Evolutionary conservation across 2,113 vertebrate genomes (phyloP).

Genomic region (Psettodes erumei): DNA sequence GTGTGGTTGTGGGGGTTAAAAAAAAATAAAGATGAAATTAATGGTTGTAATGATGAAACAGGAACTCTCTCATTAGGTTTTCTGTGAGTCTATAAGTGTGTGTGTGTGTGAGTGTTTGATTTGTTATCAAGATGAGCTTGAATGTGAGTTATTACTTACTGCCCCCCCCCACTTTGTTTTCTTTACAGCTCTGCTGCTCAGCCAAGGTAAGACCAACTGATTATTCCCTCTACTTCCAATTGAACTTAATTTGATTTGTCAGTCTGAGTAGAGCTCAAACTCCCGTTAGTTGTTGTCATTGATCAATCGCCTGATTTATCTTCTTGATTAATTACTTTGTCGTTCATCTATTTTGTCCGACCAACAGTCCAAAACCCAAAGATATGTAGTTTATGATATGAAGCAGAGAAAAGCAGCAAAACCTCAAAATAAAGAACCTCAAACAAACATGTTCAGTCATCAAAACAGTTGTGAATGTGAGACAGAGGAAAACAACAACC

Average conservation of each 20-base stretch:
- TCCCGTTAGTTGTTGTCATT: not conserved
- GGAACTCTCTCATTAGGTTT: not conserved
- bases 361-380: too few relatives aligned
- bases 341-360: not conserved
- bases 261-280: not conserved
- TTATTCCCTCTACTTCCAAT: not conserved
- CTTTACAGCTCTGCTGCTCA: constrained; percentile 85
- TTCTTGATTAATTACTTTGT: not conserved
- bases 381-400: not conserved
- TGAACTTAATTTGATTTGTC: not conserved
- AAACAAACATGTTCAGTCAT: too few relatives aligned
- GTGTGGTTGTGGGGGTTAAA: not conserved
- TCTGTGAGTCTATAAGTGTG: not conserved
- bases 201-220: constrained; percentile 87
- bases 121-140: not conserved
- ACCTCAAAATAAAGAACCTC: not conserved
- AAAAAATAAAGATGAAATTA: not conserved
- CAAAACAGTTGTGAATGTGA: too few relatives aligned
- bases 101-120: not conserved
- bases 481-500: too few relatives aligned
- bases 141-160: constrained; percentile 5
- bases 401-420: not conserved
- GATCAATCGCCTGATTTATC: not conserved
- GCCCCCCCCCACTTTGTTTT: constrained; percentile 45
- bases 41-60: not conserved